phyloP scores from a whole-genome alignment of 2,888 invertebrate species.

The Monochamus alternatus region DNA sequence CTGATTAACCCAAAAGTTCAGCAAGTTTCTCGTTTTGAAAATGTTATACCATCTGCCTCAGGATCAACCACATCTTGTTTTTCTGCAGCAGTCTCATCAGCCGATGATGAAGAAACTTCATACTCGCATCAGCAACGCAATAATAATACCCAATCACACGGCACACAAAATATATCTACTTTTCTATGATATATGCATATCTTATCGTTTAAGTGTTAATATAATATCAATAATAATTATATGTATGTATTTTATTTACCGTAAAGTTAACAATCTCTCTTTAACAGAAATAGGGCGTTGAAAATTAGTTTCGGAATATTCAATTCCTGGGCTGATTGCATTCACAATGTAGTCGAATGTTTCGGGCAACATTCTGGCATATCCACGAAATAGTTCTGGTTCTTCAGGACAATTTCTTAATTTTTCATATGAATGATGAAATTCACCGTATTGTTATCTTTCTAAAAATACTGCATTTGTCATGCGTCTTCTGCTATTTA shows the following conservation, averaged over 20 bases:
- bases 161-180: too few species aligned
- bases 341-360: background rate
- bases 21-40: background rate
- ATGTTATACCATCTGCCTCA: slow-evolving; percentile 14
- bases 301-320: background rate
- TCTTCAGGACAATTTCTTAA: background rate
- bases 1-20: background rate
- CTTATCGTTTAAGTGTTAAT: background rate
- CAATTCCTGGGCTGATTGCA: background rate
- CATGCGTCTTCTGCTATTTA: background rate
- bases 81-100: slow-evolving; percentile 22
- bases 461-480: background rate
- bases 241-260: background rate
- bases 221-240: background rate
- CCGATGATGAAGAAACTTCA: slow-evolving; percentile 17
- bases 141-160: too few species aligned
- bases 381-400: background rate
- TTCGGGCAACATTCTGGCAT: background rate
- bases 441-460: background rate
- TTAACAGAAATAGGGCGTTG: background rate
- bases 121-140: background rate
- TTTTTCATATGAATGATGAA: background rate
- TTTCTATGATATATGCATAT: background rate
- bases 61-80: background rate
- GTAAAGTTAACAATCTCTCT: background rate